phyloP scores from a whole-genome alignment of 30 jellyfish, hydroid and myxozoan species.

The Chrysaora quinquecirrha region DNA sequence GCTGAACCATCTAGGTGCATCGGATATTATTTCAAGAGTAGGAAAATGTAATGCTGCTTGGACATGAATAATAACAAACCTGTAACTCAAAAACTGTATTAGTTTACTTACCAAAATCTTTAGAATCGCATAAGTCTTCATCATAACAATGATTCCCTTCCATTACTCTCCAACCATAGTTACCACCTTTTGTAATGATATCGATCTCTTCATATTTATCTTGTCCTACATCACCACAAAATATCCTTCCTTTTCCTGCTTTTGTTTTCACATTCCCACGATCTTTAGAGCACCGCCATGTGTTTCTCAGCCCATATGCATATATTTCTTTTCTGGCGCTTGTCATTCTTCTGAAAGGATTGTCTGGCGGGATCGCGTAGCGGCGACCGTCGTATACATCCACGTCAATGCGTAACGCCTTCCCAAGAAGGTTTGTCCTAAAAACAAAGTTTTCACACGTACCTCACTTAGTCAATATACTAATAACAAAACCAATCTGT shows the following conservation, averaged over 20 bases:
- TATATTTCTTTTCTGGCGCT: conserved; percentile 79
- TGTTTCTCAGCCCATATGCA: conserved; percentile 89
- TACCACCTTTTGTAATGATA: conserved; percentile 88
- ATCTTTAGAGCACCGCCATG: conserved; percentile 95
- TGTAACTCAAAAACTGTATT: no score
- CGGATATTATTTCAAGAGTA: no score
- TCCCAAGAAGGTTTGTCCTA: conserved; percentile 87
- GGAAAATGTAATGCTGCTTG: no score
- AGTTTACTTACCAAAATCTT: conserved; percentile 39
- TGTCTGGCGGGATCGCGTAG: conserved; percentile 79
- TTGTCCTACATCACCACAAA: conserved; percentile 99
- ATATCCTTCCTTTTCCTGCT: conserved; percentile 74
- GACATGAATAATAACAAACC: no score
- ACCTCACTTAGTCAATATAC: no score
- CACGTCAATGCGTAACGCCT: conserved; percentile 87
- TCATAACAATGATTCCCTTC: conserved; percentile 89
- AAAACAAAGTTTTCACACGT: no score
- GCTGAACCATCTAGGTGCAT: no score
- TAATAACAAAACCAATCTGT: no score
- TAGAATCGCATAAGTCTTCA: conserved; percentile 56
- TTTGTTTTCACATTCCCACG: conserved; percentile 47
- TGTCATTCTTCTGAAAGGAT: conserved; percentile 64
- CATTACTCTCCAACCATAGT: conserved; percentile 95
- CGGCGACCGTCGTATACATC: conserved; percentile 75
- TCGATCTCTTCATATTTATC: conserved; percentile 84